These are phyloP conservation scores for Cenopis cana DNA, from an alignment of 2,888 invertebrate genomes.

Conservation along the genomic window DNA sequence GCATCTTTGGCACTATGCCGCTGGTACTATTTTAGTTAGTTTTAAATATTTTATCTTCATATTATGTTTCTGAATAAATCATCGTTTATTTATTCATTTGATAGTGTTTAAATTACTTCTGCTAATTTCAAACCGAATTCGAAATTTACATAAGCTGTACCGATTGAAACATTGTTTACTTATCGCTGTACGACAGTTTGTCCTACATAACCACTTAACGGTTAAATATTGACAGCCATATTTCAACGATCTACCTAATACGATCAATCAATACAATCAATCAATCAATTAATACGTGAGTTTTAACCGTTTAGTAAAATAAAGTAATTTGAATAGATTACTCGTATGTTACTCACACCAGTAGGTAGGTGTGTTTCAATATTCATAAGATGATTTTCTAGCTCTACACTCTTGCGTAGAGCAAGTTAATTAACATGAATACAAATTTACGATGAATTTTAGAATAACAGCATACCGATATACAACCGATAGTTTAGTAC, in stretches of 20 bases:
- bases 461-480: constrained; percentile 4
- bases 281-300: no score
- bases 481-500: no score
- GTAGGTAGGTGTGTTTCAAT: constrained; percentile 13
- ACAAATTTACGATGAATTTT: constrained; percentile 20
- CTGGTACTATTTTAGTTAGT: no score
- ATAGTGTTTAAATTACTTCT: not conserved
- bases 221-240: constrained; percentile 21
- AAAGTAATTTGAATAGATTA: constrained; percentile 28
- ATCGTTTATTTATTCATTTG: no score
- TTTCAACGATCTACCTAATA: constrained; percentile 24
- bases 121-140: not conserved
- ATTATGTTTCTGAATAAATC: no score
- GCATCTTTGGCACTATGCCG: no score
- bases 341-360: constrained; percentile 17
- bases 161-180: constrained; percentile 3
- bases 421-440: constrained; percentile 36
- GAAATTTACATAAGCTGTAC: not conserved
- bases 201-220: constrained; percentile 13
- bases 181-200: not conserved
- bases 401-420: constrained; percentile 22
- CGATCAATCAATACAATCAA: no score
- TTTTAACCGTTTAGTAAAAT: no score
- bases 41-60: no score
- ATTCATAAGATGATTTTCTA: constrained; percentile 33